Evolutionary conservation across 2,113 vertebrate genomes (phyloP).

Genomic region (Proteles cristata): DNA sequence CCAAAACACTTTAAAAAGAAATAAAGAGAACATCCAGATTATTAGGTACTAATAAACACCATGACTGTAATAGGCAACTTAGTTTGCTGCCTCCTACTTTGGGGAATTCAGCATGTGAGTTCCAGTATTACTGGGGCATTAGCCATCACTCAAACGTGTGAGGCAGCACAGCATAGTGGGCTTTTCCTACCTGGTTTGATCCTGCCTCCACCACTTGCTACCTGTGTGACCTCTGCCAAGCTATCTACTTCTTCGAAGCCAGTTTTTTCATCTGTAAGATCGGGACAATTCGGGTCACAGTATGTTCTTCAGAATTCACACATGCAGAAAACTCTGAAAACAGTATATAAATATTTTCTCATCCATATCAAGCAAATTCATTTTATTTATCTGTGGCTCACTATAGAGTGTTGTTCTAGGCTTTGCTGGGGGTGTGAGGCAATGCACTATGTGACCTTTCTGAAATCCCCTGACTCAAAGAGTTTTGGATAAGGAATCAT

Average conservation of each 20-base stretch:
- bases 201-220: background rate
- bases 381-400: background rate
- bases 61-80: background rate
- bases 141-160: background rate
- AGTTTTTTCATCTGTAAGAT: background rate
- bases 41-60: slow-evolving; percentile 51
- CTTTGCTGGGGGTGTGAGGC: background rate
- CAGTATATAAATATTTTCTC: background rate
- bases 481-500: background rate
- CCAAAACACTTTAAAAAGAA: slow-evolving; percentile 91
- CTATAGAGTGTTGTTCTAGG: background rate
- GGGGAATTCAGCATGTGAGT: background rate
- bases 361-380: background rate
- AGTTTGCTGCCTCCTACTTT: background rate
- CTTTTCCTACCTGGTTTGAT: background rate
- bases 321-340: slow-evolving; percentile 5
- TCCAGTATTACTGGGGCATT: background rate
- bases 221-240: background rate
- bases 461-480: slow-evolving; percentile 9
- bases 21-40: slow-evolving; percentile 31
- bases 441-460: background rate
- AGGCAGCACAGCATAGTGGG: background rate
- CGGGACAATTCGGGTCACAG: background rate
- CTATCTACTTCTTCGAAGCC: background rate
- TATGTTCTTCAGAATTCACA: slow-evolving; percentile 10